Conservation (phyloP, 2,113 vertebrate species). For the Lepus europaeus region DNA sequence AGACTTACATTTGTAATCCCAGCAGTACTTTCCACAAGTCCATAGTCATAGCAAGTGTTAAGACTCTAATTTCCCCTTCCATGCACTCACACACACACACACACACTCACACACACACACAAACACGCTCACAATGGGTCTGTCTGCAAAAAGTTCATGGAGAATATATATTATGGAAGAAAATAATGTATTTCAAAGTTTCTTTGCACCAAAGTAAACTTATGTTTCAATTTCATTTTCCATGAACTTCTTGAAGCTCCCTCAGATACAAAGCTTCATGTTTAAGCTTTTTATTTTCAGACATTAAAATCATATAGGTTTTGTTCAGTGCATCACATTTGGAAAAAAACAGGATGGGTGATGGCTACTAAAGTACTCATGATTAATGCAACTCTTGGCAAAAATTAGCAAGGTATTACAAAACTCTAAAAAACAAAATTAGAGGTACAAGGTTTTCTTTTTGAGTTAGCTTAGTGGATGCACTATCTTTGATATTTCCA, state of each 20-base stretch:
- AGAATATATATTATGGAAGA: no score
- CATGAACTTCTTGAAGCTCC: no score
- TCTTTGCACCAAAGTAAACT: no score
- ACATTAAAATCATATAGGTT: not conserved
- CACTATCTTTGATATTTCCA: slow-evolving; percentile 57
- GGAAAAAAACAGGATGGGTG: not conserved
- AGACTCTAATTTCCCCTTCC: not conserved
- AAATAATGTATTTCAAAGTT: not conserved
- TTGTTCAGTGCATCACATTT: not conserved
- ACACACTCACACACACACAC: not conserved
- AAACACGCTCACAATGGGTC: no score
- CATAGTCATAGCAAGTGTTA: not conserved
- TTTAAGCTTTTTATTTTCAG: not conserved
- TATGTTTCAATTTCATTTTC: no score
- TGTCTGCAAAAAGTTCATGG: no score
- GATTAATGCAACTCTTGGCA: not conserved
- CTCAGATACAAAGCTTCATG: not conserved
- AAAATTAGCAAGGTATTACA: slow-evolving; percentile 34
- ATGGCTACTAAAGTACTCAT: not conserved
- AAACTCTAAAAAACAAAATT: slow-evolving; percentile 52
- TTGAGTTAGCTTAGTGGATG: not conserved
- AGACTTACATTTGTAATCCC: not conserved
- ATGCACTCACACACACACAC: not conserved
- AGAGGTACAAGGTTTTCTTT: slow-evolving; percentile 63
- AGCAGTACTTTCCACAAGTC: not conserved